Evolutionary conservation across 2,888 invertebrate species (phyloP), one percentile per base, ranked within the genome.

Genomic region (Spodoptera littoralis): DNA sequence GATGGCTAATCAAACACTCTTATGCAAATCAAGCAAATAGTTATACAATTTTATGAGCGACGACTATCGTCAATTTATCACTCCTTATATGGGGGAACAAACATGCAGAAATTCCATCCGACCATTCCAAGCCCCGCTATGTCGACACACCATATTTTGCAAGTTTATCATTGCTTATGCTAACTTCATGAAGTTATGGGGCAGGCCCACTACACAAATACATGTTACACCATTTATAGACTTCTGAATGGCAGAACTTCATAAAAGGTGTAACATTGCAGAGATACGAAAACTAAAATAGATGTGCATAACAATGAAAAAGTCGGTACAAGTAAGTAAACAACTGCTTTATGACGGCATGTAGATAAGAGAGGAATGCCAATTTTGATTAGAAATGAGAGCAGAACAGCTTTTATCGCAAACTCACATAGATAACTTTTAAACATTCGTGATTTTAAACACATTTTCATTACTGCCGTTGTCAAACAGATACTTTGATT

Each of bases 331-430:
- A 86, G 77, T 84, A 83, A 77, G 86, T 84, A 89, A 88, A 90
- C 86, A 89, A 86, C 76, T 81, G 83, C 83, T 86, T 83, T 84
- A 84, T 88, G 88, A 87, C 88, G 88, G 79, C 84, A 83, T 66
- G 65, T 58, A 90, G 93, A 93, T 93, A 93, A 92, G 84, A 83
- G 73, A 80, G 90, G 92, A 92, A 93, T 93, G 91, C 88, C 87
- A 91, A 91, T 91, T 92, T 88, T 87, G 92, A 92, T 93, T 91
- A 92, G 87, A 88, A 92, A 91, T 87, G 88, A 91, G 91, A 91
- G 85, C 91, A 90, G 82, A 77, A 79, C 88, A 75, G 80, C 82
- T 84, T 87, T 92, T 91, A 92, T 92, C 91, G 84, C 86, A 82
- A 87, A 87, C 87, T 88, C 88, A 84, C 82, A 88, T 81, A 91